Percentiles rank a stretch among this genome's conserved stretches.
Evolutionary conservation across 1,140 invertebrate species (phyloP).

Genomic region (Danaus melanippus): DNA sequence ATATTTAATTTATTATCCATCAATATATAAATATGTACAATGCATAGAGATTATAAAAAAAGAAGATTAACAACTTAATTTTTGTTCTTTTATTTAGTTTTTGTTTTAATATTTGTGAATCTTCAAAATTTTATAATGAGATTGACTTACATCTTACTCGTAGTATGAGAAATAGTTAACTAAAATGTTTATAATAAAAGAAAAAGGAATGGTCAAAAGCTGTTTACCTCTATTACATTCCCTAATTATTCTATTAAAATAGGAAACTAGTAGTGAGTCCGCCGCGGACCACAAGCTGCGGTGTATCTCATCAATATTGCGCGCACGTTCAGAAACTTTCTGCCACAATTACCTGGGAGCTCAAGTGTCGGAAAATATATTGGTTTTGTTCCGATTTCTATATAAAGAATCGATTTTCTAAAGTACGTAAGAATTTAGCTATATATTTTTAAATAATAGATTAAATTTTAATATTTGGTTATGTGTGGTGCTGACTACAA

Average conservation of each 20-base stretch:
- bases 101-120: too few relatives aligned
- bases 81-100: too few relatives aligned
- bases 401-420: constrained; percentile 43
- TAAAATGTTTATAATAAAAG: not conserved
- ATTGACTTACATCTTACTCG: too few relatives aligned
- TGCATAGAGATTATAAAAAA: too few relatives aligned
- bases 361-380: constrained; percentile 70
- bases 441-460: too few relatives aligned
- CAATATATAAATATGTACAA: too few relatives aligned
- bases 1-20: not conserved
- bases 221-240: not conserved
- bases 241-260: too few relatives aligned
- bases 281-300: constrained; percentile 32
- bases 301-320: constrained; percentile 59
- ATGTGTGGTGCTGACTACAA: constrained; percentile 16
- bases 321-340: constrained; percentile 64
- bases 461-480: not conserved
- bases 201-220: constrained; percentile 1
- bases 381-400: constrained; percentile 55
- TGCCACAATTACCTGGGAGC: constrained; percentile 69
- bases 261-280: constrained; percentile 17
- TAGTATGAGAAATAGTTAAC: constrained; percentile 3
- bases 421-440: too few relatives aligned
- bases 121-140: too few relatives aligned
- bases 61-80: too few relatives aligned